Conservation (phyloP, 2,888 invertebrate genomes). For the Heliconius ismenius region DNA sequence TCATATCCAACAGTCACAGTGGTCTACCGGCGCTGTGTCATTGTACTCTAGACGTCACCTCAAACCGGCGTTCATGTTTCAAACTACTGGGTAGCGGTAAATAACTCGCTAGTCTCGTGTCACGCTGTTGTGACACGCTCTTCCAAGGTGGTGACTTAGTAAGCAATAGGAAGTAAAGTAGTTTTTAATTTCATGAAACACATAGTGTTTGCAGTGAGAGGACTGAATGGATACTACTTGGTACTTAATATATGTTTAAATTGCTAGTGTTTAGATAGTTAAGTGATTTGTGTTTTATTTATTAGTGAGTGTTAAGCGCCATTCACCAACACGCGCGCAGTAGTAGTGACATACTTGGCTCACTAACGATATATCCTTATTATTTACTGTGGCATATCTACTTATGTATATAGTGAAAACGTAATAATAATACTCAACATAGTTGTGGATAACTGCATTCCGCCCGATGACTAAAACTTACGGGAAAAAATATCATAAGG, state of each 20-base stretch:
- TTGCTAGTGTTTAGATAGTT: conserved; percentile 72
- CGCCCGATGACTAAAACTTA: conserved; percentile 81
- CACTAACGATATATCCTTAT: conserved; percentile 67
- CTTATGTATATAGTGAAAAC: conserved; percentile 78
- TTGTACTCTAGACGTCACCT: conserved; percentile 3
- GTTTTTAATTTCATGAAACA: conserved; percentile 58
- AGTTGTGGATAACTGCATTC: conserved; percentile 83
- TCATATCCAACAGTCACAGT: conserved; percentile 11
- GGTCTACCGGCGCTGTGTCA: background rate
- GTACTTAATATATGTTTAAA: conserved; percentile 76
- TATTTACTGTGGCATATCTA: conserved; percentile 74
- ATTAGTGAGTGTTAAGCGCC: conserved; percentile 61
- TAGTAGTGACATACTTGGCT: conserved; percentile 60
- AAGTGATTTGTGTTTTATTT: conserved; percentile 62
- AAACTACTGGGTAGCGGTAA: conserved; percentile 56
- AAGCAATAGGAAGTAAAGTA: conserved; percentile 55
- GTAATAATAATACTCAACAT: conserved; percentile 79
- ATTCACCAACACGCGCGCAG: conserved; percentile 56
- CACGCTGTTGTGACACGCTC: conserved; percentile 59
- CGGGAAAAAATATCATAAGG: conserved; percentile 69
- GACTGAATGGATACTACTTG: conserved; percentile 48
- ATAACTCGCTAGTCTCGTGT: conserved; percentile 63
- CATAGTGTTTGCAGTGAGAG: conserved; percentile 68
- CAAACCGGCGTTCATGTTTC: conserved; percentile 11
- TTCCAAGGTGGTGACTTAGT: conserved; percentile 65